Conservation (phyloP, 2,888 invertebrate genomes). For the Drosophila quinaria region DNA sequence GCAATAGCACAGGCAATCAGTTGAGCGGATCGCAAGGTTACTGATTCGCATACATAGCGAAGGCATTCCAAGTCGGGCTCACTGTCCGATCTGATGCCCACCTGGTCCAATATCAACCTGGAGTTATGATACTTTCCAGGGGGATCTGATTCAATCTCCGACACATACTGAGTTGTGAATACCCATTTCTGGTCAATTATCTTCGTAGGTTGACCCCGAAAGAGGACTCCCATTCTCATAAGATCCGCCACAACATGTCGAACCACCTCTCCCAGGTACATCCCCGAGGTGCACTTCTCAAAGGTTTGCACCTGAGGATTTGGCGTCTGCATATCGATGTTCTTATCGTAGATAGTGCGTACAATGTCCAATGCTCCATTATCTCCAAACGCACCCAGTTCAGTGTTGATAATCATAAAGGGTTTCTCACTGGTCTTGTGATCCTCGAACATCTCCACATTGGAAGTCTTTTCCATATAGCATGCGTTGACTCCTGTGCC, state of each 20-base stretch:
- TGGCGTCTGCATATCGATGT: background rate
- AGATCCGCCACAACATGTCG: slow-evolving; percentile 11
- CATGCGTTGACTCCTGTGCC: slow-evolving; percentile 6
- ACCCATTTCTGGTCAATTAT: background rate
- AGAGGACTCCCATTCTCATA: slow-evolving; percentile 2
- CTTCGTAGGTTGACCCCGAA: background rate
- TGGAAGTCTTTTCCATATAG: slow-evolving; percentile 10
- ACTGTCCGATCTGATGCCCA: slow-evolving; percentile 3
- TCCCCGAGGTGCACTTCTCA: slow-evolving; percentile 15
- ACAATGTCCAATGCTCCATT: slow-evolving; percentile 6
- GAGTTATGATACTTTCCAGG: slow-evolving; percentile 2
- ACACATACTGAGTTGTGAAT: background rate
- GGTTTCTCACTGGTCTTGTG: background rate
- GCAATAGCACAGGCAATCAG: slow-evolving; percentile 5
- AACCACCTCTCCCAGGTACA: slow-evolving; percentile 17
- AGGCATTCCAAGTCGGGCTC: slow-evolving; percentile 1
- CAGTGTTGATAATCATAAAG: slow-evolving; percentile 16
- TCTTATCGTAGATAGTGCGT: slow-evolving; percentile 7
- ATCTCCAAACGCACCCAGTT: slow-evolving; percentile 17
- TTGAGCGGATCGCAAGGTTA: slow-evolving; percentile 4
- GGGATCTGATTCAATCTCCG: slow-evolving; percentile 2
- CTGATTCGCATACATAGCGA: slow-evolving; percentile 5
- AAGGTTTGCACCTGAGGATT: slow-evolving; percentile 8
- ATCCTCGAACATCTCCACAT: slow-evolving; percentile 3
- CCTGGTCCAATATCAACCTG: background rate